Base-by-base conservation (phyloP, 2,888 invertebrate species). In the Neocrepidodera transversa region DNA sequence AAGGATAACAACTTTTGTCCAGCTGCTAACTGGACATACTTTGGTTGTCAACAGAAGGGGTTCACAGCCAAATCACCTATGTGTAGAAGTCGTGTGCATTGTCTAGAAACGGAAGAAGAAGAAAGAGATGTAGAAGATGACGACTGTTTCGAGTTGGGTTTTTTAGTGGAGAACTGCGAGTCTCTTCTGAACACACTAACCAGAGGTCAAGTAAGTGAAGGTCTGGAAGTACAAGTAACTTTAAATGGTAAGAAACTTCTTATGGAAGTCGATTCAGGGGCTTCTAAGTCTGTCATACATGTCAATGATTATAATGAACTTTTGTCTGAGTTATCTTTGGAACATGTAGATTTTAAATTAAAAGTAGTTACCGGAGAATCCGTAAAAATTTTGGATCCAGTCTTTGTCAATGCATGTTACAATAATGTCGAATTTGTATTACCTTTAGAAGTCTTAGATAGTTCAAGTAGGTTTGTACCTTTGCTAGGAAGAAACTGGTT, bases 241-340 rank as follows among this genome's bases (percentile, higher is more conserved):
- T n/a, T n/a, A n/a, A n/a, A 23, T 5, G 6, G 10, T 30, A 10
- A 30, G 10, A 50, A 40, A 8, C 2, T 40, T 40, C 7, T 40
- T 10, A 54, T 54, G 18, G 48, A 55, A 38, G 11, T 48, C n/a
- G 54, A 55, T 35, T 36, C 16, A 47, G 47, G 48, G 1, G 54
- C 47, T 11, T 20, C 36, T 18, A 55, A 28, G 11, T 36, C 38
- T 16, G 54, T 55, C 8, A 55, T 55, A 20, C 17, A 18, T 20
- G 14, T 35, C 5, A 26, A 11, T 30, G 11, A 42, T 28, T 52
- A 13, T 18, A 20, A 52, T 16, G n/a, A 30, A 30, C 16, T 52
- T 2, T 52, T 42, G 13, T 11, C 26, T 26, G 13, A 40, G 4
- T 23, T 20, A 14, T n/a, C 7, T 20, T 16, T 47, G 1, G 11